These are phyloP conservation scores for Lutjanus argentimaculatus DNA, from an alignment of 2,797 vertebrate species.

Conservation along the genomic window DNA sequence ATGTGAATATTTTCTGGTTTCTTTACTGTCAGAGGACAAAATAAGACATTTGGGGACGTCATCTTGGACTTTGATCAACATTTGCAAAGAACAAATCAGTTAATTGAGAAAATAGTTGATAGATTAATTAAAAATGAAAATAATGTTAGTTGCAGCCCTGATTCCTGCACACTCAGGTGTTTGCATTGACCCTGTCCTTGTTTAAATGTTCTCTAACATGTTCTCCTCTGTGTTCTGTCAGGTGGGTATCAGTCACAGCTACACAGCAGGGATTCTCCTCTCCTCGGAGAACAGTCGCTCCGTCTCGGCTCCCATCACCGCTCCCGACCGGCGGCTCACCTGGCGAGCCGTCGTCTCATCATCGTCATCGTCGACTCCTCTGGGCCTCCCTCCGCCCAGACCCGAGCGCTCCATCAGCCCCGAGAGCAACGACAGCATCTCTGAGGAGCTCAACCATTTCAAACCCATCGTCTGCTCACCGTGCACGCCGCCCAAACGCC, in stretches of 20 bases:
- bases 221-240: conserved; percentile 31
- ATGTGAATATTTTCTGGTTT: no score
- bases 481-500: conserved; percentile 94
- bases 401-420: conserved; percentile 93
- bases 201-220: neutral
- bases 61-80: no score
- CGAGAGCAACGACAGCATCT: conserved; percentile 98
- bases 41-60: no score
- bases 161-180: no score
- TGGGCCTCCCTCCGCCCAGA: conserved; percentile 70
- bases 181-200: neutral
- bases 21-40: no score
- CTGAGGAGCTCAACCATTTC: conserved; percentile 97
- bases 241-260: conserved; percentile 81
- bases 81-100: no score
- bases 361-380: conserved; percentile 36
- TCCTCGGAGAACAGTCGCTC: conserved; percentile 94
- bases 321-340: conserved; percentile 84
- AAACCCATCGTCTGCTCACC: conserved; percentile 98
- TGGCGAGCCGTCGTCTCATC: conserved; percentile 75
- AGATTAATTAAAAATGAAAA: no score
- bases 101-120: no score
- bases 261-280: conserved; percentile 89
- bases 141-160: no score
- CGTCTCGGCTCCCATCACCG: conserved; percentile 90